Evolutionary conservation across 2,888 invertebrate genomes (phyloP).

Genomic region (Odiellus spinosus): DNA sequence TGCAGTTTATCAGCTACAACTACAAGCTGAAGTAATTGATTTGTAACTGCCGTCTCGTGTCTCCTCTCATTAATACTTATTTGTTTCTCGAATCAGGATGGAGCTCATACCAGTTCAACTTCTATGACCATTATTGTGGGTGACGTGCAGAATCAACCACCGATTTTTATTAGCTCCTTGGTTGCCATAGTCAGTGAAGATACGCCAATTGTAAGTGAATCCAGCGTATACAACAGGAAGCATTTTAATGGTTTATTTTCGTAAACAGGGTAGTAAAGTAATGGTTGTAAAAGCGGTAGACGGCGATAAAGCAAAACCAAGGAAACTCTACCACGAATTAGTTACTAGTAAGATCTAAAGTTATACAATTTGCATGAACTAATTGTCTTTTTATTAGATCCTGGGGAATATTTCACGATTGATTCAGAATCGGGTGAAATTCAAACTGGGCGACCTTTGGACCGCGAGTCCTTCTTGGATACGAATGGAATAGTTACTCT

Average conservation of each 20-base stretch:
- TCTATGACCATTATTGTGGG: slow-evolving; percentile 59
- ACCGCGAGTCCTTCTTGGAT: slow-evolving; percentile 62
- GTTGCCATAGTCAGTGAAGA: slow-evolving; percentile 56
- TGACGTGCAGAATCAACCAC: slow-evolving; percentile 75
- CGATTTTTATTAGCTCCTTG: slow-evolving; percentile 61
- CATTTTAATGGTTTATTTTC: too few species aligned
- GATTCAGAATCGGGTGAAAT: slow-evolving; percentile 63
- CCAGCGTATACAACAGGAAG: too few species aligned
- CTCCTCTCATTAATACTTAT: too few species aligned
- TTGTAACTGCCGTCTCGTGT: too few species aligned
- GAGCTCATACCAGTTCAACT: slow-evolving; percentile 51
- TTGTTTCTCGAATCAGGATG: slow-evolving; percentile 63
- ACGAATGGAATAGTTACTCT: slow-evolving; percentile 58
- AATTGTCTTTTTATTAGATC: slow-evolving; percentile 51
- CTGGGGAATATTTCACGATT: slow-evolving; percentile 67
- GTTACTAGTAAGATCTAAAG: slow-evolving; percentile 49
- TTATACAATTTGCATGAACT: too few species aligned
- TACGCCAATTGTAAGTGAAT: slow-evolving; percentile 46
- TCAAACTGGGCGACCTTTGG: slow-evolving; percentile 63
- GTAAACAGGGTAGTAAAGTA: slow-evolving; percentile 34
- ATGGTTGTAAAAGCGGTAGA: slow-evolving; percentile 65
- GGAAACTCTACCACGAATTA: slow-evolving; percentile 59
- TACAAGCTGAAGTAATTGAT: slow-evolving; percentile 54
- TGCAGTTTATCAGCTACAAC: slow-evolving; percentile 56
- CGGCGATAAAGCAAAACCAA: slow-evolving; percentile 65